Percentiles rank a stretch among this genome's conserved stretches.
Conservation (phyloP, 2,888 invertebrate genomes). For the Plagiodera versicolora region DNA sequence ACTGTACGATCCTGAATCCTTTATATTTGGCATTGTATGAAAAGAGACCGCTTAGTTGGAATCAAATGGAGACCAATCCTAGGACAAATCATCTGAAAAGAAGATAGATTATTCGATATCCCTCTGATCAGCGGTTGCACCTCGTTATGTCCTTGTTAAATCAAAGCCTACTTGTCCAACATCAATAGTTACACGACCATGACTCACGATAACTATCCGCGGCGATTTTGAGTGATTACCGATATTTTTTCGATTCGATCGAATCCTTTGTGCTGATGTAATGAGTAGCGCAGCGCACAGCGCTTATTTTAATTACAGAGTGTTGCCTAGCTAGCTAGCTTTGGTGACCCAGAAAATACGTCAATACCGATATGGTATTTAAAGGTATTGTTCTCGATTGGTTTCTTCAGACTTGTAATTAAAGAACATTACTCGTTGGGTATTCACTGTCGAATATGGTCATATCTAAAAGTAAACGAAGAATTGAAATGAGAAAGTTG, state of each 20-base stretch:
- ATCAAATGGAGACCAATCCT: too few species aligned
- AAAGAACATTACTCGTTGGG: background rate
- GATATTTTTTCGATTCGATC: background rate
- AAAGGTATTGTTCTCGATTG: background rate
- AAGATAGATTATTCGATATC: background rate
- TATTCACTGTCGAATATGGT: background rate
- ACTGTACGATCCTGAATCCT: too few species aligned
- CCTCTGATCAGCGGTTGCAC: background rate
- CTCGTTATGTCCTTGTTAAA: background rate
- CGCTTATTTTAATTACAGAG: constrained; percentile 30
- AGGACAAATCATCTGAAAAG: background rate
- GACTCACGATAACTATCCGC: background rate
- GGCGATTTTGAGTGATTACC: background rate
- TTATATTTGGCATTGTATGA: too few species aligned
- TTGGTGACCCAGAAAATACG: constrained; percentile 26
- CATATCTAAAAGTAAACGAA: background rate
- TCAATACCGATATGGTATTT: background rate
- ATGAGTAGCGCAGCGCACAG: constrained; percentile 34
- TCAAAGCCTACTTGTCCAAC: background rate
- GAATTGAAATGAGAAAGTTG: background rate
- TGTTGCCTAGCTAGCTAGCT: constrained; percentile 16
- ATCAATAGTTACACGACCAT: background rate
- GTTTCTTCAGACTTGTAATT: background rate
- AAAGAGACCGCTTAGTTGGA: too few species aligned
- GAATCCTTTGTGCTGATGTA: background rate